Evolutionary conservation across 2,113 vertebrate genomes (phyloP), one percentile per base, ranked within the genome.

Genomic region (Cricetomys ansorgei): DNA sequence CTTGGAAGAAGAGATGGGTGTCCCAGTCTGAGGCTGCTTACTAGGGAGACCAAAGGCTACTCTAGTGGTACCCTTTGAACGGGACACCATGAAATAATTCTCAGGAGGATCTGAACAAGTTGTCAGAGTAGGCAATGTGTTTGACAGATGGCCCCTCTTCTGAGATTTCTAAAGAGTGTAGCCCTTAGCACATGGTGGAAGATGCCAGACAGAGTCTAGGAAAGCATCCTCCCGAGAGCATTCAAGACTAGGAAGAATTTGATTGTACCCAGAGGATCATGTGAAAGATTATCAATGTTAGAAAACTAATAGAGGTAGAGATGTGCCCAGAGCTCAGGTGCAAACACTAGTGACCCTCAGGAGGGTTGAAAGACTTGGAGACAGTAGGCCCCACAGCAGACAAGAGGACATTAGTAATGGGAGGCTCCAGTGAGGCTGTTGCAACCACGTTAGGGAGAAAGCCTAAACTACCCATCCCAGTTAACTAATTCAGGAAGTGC

Each of bases 171-270:
- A 27, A 94, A 64, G 40, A n/a, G 75, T 5, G 73, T 13, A 62
- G 37, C 7, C 40, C 31, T 83, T 53, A 81, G 64, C 19, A 64
- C 4, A 8, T 6, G 19, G 34, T 27, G 53, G 25, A 43, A 25
- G 43, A 37, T 69, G 10, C 9, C 69, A 86, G 23, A 31, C 7
- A 70, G 70, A 45, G 64, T 12, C 29, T 5, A 9, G 25, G 57
- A 57, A 45, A 10, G 16, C 21, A 34, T 4, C 8, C 43, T 7
- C 65, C 72, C 23, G 25, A 16, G 9, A 23, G 3, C 59, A 10
- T 88, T 29, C 21, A 92, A 80, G 76, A 96, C 80, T 5, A 80
- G 90, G 43, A 55, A n/a, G 40, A 21, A 57, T 11, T 15, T 83
- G 16, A 11, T 13, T 50, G 50, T 17, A 55, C 10, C 8, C 6